These are phyloP conservation scores for Melolontha melolontha DNA, from an alignment of 2,888 invertebrate genomes.

Conservation along the genomic window DNA sequence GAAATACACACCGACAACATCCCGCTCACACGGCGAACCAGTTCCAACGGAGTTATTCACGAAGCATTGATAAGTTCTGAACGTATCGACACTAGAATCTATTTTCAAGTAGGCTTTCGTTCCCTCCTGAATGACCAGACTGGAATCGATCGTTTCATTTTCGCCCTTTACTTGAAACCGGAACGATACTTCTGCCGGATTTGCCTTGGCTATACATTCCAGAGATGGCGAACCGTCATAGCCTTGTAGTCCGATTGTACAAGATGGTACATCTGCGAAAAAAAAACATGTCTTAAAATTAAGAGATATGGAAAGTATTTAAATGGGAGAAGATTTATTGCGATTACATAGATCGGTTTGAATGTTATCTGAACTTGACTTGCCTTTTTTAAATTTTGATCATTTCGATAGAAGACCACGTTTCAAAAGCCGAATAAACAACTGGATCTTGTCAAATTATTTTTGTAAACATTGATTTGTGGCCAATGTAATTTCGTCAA, in stretches of 20 bases:
- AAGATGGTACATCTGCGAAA: conserved; percentile 71
- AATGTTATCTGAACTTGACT: too few species aligned
- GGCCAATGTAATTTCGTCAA: too few species aligned
- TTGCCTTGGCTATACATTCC: conserved; percentile 84
- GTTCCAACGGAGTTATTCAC: conserved; percentile 86
- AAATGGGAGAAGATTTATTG: too few species aligned
- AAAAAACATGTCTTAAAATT: neutral
- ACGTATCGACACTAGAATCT: conserved; percentile 72
- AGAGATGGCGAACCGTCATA: conserved; percentile 79
- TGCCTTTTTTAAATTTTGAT: too few species aligned
- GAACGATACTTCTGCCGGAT: conserved; percentile 83
- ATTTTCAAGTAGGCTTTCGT: conserved; percentile 74
- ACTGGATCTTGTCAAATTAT: too few species aligned
- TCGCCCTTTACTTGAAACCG: conserved; percentile 87
- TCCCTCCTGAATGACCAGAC: conserved; percentile 69
- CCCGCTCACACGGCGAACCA: conserved; percentile 73
- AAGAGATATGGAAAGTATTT: neutral
- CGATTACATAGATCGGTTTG: too few species aligned
- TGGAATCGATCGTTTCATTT: conserved; percentile 79
- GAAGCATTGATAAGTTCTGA: conserved; percentile 85
- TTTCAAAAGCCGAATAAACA: too few species aligned
- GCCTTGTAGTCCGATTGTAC: conserved; percentile 80
- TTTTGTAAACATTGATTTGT: too few species aligned
- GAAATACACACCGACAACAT: conserved; percentile 72
- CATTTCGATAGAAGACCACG: too few species aligned